These are phyloP conservation scores for Chloropsis cyanopogon DNA, from an alignment of 2,113 vertebrate genomes.

Conservation along the genomic window DNA sequence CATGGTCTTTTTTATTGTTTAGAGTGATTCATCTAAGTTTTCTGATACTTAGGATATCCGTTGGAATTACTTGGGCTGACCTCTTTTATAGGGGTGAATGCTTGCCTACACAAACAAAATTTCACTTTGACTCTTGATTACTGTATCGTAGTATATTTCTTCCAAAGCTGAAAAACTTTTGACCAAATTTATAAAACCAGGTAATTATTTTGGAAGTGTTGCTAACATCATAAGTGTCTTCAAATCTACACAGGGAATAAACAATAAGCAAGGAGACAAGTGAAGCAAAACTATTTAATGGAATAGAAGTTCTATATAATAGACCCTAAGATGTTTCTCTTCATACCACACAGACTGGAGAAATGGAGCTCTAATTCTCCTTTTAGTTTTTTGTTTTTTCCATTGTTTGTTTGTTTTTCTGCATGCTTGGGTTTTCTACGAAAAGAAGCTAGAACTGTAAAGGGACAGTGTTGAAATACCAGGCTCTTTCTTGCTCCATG, in stretches of 20 bases:
- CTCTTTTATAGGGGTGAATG: neutral
- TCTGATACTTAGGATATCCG: neutral
- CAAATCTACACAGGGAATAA: neutral
- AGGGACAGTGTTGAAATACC: too few species aligned
- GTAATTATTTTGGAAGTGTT: neutral
- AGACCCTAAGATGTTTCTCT: neutral
- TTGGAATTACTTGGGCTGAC: neutral
- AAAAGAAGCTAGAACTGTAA: neutral
- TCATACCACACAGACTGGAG: neutral
- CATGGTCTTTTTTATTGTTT: neutral
- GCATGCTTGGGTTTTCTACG: neutral
- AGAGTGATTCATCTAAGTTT: neutral
- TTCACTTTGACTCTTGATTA: neutral
- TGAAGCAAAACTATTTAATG: neutral
- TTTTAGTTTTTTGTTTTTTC: neutral
- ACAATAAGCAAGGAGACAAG: neutral
- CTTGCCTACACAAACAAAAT: neutral
- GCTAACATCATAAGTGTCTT: neutral
- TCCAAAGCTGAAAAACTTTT: neutral
- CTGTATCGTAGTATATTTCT: neutral
- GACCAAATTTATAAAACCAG: neutral
- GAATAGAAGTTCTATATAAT: neutral
- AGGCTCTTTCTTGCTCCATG: too few species aligned
- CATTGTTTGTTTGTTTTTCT: neutral
- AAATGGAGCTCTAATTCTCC: neutral